Base-by-base conservation (phyloP, 2,113 vertebrate genomes). In the Hemiscyllium ocellatum region DNA sequence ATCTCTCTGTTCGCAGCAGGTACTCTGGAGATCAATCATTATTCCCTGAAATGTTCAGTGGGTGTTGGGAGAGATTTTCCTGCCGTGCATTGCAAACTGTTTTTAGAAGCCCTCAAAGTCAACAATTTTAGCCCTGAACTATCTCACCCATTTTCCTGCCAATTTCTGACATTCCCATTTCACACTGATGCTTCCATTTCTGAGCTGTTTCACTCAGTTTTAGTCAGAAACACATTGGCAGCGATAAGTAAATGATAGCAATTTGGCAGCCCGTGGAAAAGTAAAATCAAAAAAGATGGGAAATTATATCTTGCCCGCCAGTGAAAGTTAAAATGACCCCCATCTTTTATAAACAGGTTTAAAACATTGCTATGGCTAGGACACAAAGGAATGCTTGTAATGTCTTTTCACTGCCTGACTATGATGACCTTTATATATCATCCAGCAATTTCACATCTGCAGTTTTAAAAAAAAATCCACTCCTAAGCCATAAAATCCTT, bases 391-490 rank as follows among this genome's bases (percentile, higher is more conserved):
- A 93, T 93, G 89, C n/a, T 19, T 93, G 61, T 22, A 93, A 22
- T 93, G 89, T 17, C 89, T 93, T 93, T 65, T 66, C 89, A 66
- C 89, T 37, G 89, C 89, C 29, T 19, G 33, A 19, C 89, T 93
- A 68, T 37, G 17, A 66, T 93, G 89, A 93, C 89, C 89, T 93
- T 91, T 93, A 66, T 65, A 93, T 68, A 93, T 83, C 61, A 68
- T 93, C 61, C 89, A 93, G 89, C 89, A 93, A 93, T 93, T 93
- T 66, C 61, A 93, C 61, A 93, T 93, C 61, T 93, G 89, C 89
- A 93, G 89, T 66, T 68, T 89, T 29, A 90, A 93, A 66, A n/a
- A n/a, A 37, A 93, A 91, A 65, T 66, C 89, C 56, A 93, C 37
- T 93, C 33, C 89, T 66, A 66, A 19, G 61, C 89, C 10, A 42